Percentiles rank a stretch among this genome's conserved stretches.
Conservation (phyloP, 1,140 invertebrate species). For the Pseudoatta argentina region DNA sequence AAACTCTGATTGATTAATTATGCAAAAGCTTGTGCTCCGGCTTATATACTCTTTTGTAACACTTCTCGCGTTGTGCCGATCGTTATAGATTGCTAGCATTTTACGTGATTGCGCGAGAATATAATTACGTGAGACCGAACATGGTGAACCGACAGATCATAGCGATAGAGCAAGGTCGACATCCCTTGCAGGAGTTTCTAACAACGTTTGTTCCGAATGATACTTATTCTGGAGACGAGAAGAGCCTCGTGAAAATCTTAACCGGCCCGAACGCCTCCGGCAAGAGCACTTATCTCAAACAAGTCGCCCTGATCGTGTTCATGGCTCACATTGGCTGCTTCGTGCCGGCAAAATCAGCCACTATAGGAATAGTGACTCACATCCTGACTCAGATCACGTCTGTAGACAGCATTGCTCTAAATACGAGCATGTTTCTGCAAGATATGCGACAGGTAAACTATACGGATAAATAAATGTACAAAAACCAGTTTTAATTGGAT, state of each 20-base stretch:
- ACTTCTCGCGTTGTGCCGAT: background rate
- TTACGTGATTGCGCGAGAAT: slow-evolving; percentile 89
- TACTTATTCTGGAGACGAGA: slow-evolving; percentile 86
- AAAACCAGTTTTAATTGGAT: too few relatives aligned
- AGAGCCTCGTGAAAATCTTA: slow-evolving; percentile 91
- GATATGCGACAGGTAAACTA: slow-evolving; percentile 92
- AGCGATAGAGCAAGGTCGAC: slow-evolving; percentile 91
- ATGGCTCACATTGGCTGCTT: slow-evolving; percentile 96
- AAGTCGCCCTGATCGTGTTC: slow-evolving; percentile 92
- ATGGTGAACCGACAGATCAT: slow-evolving; percentile 88
- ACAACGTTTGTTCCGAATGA: slow-evolving; percentile 92
- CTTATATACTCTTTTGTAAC: background rate
- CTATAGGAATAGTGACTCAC: slow-evolving; percentile 89
- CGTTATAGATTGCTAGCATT: slow-evolving; percentile 91
- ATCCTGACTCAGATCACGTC: slow-evolving; percentile 92
- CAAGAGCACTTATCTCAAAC: slow-evolving; percentile 96
- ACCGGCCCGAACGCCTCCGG: slow-evolving; percentile 97
- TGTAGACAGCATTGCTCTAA: slow-evolving; percentile 91
- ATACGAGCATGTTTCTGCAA: slow-evolving; percentile 94
- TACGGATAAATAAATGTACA: too few relatives aligned
- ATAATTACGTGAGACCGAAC: slow-evolving; percentile 90
- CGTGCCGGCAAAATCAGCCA: slow-evolving; percentile 92
- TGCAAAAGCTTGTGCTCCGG: too few relatives aligned
- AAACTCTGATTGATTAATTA: too few relatives aligned
- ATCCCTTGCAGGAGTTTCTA: slow-evolving; percentile 92